phyloP scores from a whole-genome alignment of 2,888 invertebrate genomes.

The Pristionchus fissidentatus region DNA sequence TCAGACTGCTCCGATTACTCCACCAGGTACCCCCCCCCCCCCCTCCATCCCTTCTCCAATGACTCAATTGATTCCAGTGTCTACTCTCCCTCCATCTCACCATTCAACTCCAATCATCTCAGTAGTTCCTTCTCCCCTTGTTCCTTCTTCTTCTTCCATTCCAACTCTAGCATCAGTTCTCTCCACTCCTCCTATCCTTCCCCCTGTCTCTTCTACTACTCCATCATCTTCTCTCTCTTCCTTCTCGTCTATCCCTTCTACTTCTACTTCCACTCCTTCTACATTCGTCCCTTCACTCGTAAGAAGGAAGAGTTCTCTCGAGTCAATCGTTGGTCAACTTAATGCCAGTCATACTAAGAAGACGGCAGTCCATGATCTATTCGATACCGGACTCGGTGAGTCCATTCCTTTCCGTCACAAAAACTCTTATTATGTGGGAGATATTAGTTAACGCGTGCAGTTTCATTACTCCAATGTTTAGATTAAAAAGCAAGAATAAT shows the following conservation, averaged over 20 bases:
- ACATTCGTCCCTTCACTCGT: background rate
- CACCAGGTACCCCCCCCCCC: background rate
- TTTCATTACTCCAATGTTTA: too few species aligned
- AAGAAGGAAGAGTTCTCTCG: conserved; percentile 24
- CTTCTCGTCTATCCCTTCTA: background rate
- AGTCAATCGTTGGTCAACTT: background rate
- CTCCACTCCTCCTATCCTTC: background rate
- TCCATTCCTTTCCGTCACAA: background rate
- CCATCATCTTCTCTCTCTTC: background rate
- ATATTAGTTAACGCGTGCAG: background rate
- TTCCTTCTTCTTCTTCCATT: background rate
- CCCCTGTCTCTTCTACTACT: background rate
- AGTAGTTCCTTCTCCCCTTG: background rate
- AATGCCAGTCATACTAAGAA: background rate
- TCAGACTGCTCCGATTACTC: background rate
- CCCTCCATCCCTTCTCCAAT: background rate
- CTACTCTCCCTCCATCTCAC: background rate
- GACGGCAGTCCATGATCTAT: conserved; percentile 22
- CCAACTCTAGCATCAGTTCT: background rate
- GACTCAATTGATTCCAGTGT: too few species aligned
- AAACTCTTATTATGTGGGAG: background rate
- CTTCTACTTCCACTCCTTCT: background rate
- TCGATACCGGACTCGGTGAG: conserved; percentile 39
- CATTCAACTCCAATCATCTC: too few species aligned
- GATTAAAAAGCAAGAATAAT: too few species aligned